A percentile compares a stretch with the other conserved stretches of the same genome.
Conservation (phyloP, 2,113 vertebrate genomes). For the Chloropsis hardwickii region DNA sequence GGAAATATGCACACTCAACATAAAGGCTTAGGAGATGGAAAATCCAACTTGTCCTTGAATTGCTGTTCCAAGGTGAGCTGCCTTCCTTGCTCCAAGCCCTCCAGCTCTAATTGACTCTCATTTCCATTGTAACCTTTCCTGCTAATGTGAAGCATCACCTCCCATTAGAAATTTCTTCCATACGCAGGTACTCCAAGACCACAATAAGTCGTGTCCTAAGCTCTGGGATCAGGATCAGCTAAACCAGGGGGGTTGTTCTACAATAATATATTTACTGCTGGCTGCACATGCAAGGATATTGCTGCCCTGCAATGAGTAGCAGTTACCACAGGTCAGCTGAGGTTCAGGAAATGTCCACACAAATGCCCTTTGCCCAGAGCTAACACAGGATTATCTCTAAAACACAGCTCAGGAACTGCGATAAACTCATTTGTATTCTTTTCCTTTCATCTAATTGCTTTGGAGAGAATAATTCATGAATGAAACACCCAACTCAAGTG, state of each 20-base stretch:
- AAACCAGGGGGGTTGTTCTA: neutral
- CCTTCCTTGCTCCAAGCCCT: neutral
- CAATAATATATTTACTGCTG: neutral
- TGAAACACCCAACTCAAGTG: neutral
- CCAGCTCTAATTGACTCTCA: neutral
- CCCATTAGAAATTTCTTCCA: neutral
- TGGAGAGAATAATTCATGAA: neutral
- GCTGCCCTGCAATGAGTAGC: neutral
- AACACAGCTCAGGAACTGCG: neutral
- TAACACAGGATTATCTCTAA: neutral
- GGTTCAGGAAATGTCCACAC: neutral
- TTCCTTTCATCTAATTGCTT: neutral
- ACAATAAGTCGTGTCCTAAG: neutral
- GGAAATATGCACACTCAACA: constrained; percentile 5
- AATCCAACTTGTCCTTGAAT: neutral
- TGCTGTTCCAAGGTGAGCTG: neutral
- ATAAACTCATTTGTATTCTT: neutral
- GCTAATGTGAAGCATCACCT: neutral
- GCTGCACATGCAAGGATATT: neutral
- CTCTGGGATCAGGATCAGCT: neutral
- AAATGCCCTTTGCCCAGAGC: neutral
- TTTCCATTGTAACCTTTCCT: neutral
- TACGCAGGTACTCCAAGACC: neutral
- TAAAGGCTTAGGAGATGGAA: neutral
- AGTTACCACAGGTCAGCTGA: constrained; percentile 24